Conservation (phyloP, 1,140 invertebrate species). For the Plutomurus gul region DNA sequence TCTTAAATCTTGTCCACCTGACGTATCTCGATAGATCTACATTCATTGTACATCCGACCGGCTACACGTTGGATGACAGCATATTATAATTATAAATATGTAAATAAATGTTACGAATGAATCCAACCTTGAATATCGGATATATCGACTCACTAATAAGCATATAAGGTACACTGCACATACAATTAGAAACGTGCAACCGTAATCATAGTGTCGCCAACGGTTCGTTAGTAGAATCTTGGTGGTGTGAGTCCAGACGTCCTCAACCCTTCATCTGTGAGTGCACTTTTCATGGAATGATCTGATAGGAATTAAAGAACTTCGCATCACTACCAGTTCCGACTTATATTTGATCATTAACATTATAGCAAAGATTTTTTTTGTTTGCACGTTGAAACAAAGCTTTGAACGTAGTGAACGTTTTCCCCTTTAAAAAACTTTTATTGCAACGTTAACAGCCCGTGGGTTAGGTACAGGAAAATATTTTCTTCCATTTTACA, state of each 20-base stretch:
- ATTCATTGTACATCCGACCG: no score
- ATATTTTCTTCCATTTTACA: not conserved
- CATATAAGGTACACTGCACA: not conserved
- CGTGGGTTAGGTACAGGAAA: not conserved
- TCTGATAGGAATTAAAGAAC: not conserved
- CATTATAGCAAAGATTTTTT: not conserved
- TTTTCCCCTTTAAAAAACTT: no score
- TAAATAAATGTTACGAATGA: not conserved
- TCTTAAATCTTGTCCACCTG: no score
- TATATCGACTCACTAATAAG: not conserved
- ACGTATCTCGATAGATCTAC: no score
- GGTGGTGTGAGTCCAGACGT: constrained; percentile 11
- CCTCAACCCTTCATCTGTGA: not conserved
- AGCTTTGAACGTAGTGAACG: no score
- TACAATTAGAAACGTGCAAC: no score
- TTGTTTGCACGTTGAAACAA: no score
- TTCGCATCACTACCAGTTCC: not conserved
- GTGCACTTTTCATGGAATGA: constrained; percentile 1
- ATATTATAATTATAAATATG: no score
- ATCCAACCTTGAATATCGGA: not conserved
- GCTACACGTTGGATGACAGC: no score
- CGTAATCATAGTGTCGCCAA: constrained; percentile 9
- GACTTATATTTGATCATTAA: not conserved
- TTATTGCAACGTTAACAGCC: no score
- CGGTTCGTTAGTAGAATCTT: constrained; percentile 7